Conservation (phyloP, 2,888 invertebrate species). For the Watsonalla binaria region DNA sequence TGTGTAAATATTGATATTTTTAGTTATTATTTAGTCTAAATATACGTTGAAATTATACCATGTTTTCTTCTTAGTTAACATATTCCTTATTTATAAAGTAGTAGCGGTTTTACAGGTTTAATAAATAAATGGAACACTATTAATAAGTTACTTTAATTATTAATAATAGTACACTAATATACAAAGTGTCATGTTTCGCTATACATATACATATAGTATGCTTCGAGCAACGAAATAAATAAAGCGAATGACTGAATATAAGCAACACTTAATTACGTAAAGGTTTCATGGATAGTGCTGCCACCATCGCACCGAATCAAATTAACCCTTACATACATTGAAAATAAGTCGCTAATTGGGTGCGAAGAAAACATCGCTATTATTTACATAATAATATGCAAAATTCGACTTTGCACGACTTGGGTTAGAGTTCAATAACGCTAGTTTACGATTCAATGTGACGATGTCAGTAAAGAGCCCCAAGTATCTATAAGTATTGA, state of each 20-base stretch:
- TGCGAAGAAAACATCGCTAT: too few species aligned
- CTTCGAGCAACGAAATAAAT: slow-evolving; percentile 10
- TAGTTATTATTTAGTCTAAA: not conserved
- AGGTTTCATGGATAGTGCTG: too few species aligned
- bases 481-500: too few species aligned
- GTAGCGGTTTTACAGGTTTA: not conserved
- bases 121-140: not conserved
- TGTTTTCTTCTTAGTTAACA: not conserved
- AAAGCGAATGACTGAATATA: slow-evolving; percentile 17
- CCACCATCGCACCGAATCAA: not conserved
- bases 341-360: too few species aligned
- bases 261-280: too few species aligned
- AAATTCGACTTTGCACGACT: too few species aligned
- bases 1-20: too few species aligned
- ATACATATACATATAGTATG: not conserved
- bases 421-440: too few species aligned
- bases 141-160: slow-evolving; percentile 4
- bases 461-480: too few species aligned
- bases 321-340: not conserved
- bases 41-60: not conserved
- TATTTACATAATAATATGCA: too few species aligned
- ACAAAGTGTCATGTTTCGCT: not conserved
- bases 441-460: too few species aligned
- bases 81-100: not conserved
- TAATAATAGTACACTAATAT: not conserved